phyloP scores from a whole-genome alignment of 2,888 invertebrate species.

The Parnassius mnemosyne region DNA sequence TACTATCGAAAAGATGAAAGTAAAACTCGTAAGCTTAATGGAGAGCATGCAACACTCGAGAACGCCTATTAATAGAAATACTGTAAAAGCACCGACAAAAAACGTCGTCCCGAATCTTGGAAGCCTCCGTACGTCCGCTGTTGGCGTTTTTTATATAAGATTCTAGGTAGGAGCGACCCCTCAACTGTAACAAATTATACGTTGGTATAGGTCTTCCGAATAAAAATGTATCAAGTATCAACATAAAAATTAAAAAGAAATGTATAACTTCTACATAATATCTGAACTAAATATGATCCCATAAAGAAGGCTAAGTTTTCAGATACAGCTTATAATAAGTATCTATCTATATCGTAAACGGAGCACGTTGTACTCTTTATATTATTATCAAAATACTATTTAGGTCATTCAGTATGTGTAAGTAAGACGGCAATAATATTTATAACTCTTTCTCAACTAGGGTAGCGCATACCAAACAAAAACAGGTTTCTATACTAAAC shows the following conservation, averaged over 20 bases:
- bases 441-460: constrained; percentile 37
- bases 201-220: constrained; percentile 63
- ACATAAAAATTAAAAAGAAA: too few species aligned
- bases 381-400: constrained; percentile 18
- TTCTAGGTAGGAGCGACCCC: constrained; percentile 42
- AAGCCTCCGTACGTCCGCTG: constrained; percentile 55
- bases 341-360: too few species aligned
- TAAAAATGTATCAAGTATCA: constrained; percentile 19
- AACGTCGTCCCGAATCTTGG: constrained; percentile 63
- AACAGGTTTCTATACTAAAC: constrained; percentile 75
- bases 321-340: too few species aligned
- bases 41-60: constrained; percentile 52
- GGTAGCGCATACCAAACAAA: constrained; percentile 64
- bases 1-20: constrained; percentile 44
- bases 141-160: constrained; percentile 50
- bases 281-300: too few species aligned
- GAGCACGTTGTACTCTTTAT: neutral
- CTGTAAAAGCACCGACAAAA: constrained; percentile 58
- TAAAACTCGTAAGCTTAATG: constrained; percentile 39
- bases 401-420: constrained; percentile 36
- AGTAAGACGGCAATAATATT: constrained; percentile 41
- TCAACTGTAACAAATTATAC: constrained; percentile 44
- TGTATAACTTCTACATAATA: too few species aligned
- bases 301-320: too few species aligned
- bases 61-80: constrained; percentile 63